phyloP scores from a whole-genome alignment of 2,797 vertebrate species.

The Sebastolobus altivelis region DNA sequence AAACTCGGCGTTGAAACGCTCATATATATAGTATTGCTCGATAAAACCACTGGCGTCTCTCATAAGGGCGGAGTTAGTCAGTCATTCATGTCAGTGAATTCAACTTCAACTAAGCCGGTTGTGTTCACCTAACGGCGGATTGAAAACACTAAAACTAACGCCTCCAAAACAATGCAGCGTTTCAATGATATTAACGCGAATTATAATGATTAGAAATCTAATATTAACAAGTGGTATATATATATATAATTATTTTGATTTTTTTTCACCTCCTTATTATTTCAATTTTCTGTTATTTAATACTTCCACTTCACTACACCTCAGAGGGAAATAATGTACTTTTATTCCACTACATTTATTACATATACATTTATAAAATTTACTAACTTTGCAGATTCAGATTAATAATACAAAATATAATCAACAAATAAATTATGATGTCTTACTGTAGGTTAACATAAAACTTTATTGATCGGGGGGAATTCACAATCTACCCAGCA shows the following conservation, averaged over 20 bases:
- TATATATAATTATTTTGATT: too few species aligned
- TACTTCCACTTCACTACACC: too few species aligned
- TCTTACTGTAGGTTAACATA: too few species aligned
- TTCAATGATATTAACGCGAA: background rate
- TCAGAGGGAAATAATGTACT: too few species aligned
- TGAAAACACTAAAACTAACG: background rate
- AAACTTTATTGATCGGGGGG: too few species aligned
- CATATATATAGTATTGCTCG: fast-evolving
- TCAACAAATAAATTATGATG: too few species aligned
- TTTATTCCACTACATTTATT: too few species aligned
- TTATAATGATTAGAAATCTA: background rate
- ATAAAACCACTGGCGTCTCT: background rate
- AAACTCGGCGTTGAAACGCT: background rate
- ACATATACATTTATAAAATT: too few species aligned
- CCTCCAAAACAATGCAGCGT: background rate
- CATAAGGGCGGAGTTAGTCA: background rate
- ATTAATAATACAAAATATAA: background rate
- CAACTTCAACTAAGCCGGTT: too few species aligned
- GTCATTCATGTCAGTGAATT: background rate
- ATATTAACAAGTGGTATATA: background rate
- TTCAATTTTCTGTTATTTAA: too few species aligned
- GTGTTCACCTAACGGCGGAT: background rate
- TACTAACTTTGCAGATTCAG: background rate
- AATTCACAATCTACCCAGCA: too few species aligned
- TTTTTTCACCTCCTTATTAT: too few species aligned